These are phyloP conservation scores for Eunapius fragilis DNA, from an alignment of 37 sponge, comb jelly and placozoan genomes.

Conservation along the genomic window DNA sequence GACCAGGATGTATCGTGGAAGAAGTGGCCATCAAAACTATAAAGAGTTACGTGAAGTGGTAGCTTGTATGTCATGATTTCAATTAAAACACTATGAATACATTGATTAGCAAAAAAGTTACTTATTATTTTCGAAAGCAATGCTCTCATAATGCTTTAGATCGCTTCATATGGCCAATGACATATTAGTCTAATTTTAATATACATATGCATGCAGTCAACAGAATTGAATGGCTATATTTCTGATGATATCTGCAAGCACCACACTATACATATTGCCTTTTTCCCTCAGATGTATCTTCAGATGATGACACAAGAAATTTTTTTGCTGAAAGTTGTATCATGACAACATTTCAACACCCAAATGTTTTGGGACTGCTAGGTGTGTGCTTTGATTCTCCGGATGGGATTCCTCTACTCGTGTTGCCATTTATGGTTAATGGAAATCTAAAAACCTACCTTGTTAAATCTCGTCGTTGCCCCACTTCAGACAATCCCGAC, in stretches of 20 bases:
- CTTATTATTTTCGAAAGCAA: too few relatives aligned
- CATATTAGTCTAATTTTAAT: too few relatives aligned
- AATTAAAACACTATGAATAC: too few relatives aligned
- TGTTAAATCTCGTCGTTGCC: background rate
- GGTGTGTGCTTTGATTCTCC: slow-evolving; percentile 41
- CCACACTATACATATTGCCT: background rate
- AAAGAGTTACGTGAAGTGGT: slow-evolving; percentile 3
- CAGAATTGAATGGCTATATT: too few relatives aligned
- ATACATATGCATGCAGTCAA: too few relatives aligned
- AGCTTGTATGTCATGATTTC: background rate
- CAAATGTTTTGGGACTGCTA: slow-evolving; percentile 16
- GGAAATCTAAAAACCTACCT: slow-evolving; percentile 27
- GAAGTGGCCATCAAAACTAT: slow-evolving; percentile 38
- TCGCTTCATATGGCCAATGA: too few relatives aligned
- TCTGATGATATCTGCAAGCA: background rate
- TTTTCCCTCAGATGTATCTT: background rate
- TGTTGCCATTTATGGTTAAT: slow-evolving; percentile 31
- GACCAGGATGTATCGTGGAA: background rate
- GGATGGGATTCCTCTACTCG: slow-evolving; percentile 16
- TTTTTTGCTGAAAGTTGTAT: slow-evolving; percentile 28
- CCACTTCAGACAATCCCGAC: background rate
- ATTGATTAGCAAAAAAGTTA: too few relatives aligned
- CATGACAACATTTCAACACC: slow-evolving; percentile 24
- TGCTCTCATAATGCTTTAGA: too few relatives aligned
- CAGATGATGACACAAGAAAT: background rate